Base-by-base conservation (phyloP, 2,797 vertebrate species). In the Gouania willdenowi region DNA sequence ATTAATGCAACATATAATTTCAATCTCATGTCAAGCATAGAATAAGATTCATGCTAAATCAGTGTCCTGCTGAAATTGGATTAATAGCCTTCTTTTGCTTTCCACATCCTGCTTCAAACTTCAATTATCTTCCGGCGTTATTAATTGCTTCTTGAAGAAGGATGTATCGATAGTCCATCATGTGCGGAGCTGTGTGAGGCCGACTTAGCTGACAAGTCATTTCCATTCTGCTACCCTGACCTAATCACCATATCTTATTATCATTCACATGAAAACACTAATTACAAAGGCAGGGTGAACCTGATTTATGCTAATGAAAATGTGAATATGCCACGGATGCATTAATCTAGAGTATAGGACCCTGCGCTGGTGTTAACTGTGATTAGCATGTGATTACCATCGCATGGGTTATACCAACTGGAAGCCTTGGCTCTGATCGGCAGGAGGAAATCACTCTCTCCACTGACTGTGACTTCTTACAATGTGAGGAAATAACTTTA, bases 241-340 rank as follows among this genome's bases (percentile, higher is more conserved):
- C 83, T 83, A 82, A 87, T 87, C 83, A 87, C 80, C 83, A 87
- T 85, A 83, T 87, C 83, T 80, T 83, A 87, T 87, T 85, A 85
- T 74, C 79, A 75, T 87, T 84, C 82, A 81, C 82, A 87, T 65
- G 71, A 85, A 85, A 87, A 87, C 79, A 85, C 71, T 87, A 84
- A 87, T 87, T 87, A 85, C 80, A 81, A 80, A 84, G 81, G 70
- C 83, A 79, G 79, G 73, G 82, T 83, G 82, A 84, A 83, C 79
- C 83, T 83, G 82, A 85, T 87, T 87, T 85, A 87, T 87, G 85
- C 79, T 85, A 85, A 87, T 87, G 50, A 51, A 33, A 82, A 85
- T 85, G 82, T 87, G 85, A 85, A 87, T 82, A 81, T 83, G 79
- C 72, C 76, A 73, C 70, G 74, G 77, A 74, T 77, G 79, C 76